Percentiles rank a stretch among this genome's conserved stretches.
Evolutionary conservation across 2,888 invertebrate species (phyloP).

Genomic region (Helleia helle): DNA sequence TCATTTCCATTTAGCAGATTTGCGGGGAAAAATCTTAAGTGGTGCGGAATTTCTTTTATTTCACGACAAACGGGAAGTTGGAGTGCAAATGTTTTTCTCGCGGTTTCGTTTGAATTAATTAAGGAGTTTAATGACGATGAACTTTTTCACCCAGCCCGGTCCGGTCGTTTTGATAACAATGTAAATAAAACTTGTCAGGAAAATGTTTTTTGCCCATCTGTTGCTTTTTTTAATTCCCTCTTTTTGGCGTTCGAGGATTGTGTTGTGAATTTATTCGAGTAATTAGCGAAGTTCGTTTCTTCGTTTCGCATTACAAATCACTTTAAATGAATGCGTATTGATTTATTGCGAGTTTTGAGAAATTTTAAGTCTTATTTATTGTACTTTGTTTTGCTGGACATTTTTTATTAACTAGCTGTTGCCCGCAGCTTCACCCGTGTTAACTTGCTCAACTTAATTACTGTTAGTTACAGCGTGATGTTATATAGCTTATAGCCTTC

Average conservation of each 20-base stretch:
- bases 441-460: too few relatives aligned
- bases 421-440: too few relatives aligned
- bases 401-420: too few relatives aligned
- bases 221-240: conserved; percentile 41
- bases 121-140: conserved; percentile 67
- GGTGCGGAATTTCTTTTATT: conserved; percentile 42
- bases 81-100: conserved; percentile 47
- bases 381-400: conserved; percentile 50
- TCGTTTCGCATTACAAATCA: conserved; percentile 4
- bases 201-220: conserved; percentile 63
- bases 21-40: conserved; percentile 29
- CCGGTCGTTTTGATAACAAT: conserved; percentile 52
- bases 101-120: conserved; percentile 73
- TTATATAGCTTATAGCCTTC: too few relatives aligned
- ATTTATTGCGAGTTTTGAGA: conserved; percentile 1
- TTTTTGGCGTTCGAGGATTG: conserved; percentile 50
- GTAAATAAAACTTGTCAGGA: conserved; percentile 73
- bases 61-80: conserved; percentile 52
- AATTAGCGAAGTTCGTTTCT: conserved; percentile 36
- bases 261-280: conserved; percentile 67
- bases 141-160: conserved; percentile 37
- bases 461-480: too few relatives aligned
- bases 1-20: conserved; percentile 62
- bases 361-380: conserved; percentile 1
- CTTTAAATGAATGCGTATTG: conserved; percentile 2